phyloP scores from a whole-genome alignment of 2,113 vertebrate genomes.

The Lontra canadensis region DNA sequence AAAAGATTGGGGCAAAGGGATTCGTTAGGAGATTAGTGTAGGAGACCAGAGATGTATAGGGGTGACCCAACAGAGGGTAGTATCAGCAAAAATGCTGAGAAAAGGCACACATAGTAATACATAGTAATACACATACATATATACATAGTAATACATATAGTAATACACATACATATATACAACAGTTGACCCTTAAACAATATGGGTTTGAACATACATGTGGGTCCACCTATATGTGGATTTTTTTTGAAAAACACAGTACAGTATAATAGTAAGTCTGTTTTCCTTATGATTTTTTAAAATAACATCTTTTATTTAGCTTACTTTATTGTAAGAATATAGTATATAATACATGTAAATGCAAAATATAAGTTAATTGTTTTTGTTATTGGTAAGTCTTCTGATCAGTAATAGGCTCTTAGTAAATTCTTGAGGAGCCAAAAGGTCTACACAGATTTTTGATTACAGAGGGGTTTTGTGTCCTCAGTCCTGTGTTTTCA shows the following conservation, averaged over 20 bases:
- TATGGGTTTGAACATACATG: neutral
- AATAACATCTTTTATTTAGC: neutral
- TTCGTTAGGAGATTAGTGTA: neutral
- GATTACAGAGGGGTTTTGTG: neutral
- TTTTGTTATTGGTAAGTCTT: neutral
- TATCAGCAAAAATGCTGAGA: neutral
- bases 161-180: neutral
- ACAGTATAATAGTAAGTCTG: neutral
- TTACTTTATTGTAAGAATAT: neutral
- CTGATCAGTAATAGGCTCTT: neutral
- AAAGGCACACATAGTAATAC: neutral
- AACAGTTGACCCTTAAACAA: neutral
- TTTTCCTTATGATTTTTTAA: neutral
- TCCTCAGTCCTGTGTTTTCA: neutral
- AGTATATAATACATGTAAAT: neutral
- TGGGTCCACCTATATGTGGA: neutral
- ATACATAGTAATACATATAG: too few relatives aligned
- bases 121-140: neutral
- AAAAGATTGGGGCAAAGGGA: neutral
- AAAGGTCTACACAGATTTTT: neutral
- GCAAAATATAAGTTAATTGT: neutral
- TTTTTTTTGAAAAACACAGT: neutral
- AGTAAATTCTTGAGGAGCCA: neutral
- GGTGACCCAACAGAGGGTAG: neutral
- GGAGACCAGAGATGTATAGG: neutral